Percentiles rank a stretch among this genome's conserved stretches.
Evolutionary conservation across 1,140 invertebrate species (phyloP).

Genomic region (Idris sp.): DNA sequence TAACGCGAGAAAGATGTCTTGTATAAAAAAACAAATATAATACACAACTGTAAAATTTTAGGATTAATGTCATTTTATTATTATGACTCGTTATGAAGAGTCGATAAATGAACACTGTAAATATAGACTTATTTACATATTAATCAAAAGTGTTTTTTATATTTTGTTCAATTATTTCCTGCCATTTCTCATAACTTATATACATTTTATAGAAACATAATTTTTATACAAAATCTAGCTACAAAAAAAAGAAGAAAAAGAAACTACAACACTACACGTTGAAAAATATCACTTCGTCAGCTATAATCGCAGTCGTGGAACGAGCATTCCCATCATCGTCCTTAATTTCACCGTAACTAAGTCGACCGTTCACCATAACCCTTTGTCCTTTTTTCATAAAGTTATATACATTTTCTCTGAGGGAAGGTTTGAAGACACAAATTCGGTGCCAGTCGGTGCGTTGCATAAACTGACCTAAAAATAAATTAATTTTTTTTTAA

Average conservation of each 20-base stretch:
- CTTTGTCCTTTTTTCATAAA: conserved; percentile 92
- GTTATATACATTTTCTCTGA: conserved; percentile 87
- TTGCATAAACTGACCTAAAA: conserved; percentile 85
- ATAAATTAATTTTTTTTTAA: too few relatives aligned
- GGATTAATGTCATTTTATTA: conserved; percentile 74
- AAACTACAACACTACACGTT: conserved; percentile 16
- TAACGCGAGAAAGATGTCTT: conserved; percentile 57
- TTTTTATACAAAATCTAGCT: too few relatives aligned
- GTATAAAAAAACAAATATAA: conserved; percentile 73
- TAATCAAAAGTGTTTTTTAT: conserved; percentile 64
- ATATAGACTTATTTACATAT: conserved; percentile 79
- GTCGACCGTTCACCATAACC: conserved; percentile 88
- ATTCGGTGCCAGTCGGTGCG: conserved; percentile 95
- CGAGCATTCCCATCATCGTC: conserved; percentile 85
- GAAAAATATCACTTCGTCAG: conserved; percentile 92
- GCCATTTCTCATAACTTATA: too few relatives aligned
- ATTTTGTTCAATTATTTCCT: conserved; percentile 39
- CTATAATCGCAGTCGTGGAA: conserved; percentile 88
- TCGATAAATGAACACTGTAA: conserved; percentile 75
- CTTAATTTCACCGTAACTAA: conserved; percentile 92
- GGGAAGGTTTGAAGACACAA: conserved; percentile 89
- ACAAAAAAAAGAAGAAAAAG: too few relatives aligned
- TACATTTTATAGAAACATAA: too few relatives aligned
- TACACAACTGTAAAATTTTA: conserved; percentile 75
- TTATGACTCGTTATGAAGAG: conserved; percentile 76